Evolutionary conservation across 2,113 vertebrate genomes (phyloP), one percentile per base, ranked within the genome.

Genomic region (Dinomys branickii): DNA sequence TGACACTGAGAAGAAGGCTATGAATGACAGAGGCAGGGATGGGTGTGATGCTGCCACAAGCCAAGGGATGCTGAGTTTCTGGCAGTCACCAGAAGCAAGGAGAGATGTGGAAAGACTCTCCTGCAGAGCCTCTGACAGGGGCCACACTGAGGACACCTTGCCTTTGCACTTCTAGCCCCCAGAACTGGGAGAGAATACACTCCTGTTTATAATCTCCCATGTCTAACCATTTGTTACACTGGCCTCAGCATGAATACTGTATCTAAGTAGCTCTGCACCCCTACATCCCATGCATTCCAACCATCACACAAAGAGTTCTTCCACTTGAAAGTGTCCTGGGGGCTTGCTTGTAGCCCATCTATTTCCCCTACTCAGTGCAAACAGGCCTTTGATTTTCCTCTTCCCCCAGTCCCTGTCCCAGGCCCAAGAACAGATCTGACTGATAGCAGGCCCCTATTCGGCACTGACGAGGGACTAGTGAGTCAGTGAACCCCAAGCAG

Each of bases 211-310:
- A 87, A 41, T 17, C 58, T 13, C 28, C 6, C 4, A 5, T 7
- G 11, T 44, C 35, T 50, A 86, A 22, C 1, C 0, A 16, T 28
- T 26, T 83, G 81, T 67, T 12, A 33, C 1, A 26, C 44, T 35
- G 24, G 75, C 38, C 33, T 9, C 0, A 14, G 59, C 26, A 35
- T 0, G 1, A 52, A 20, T 1, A 3, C 35, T 1, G 0, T 7
- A 0, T 30, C 75, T 61, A 20, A n/a, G 11, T 4, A 4, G 2
- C 41, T 38, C 58, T 20, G 13, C 0, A 5, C 35, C 30, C 12
- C 5, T 14, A 2, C 4, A 16, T 35, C 41, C 35, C 8, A 0
- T 2, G 30, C 30, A 33, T 41, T 30, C 1, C 0, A 47, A 1
- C 6, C 0, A 0, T 20, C 54, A 5, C 59, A 44, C 38, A 3